These are phyloP conservation scores for Isaurus tuberculatus DNA, from an alignment of 92 coral and sea anemone species.

Conservation along the genomic window DNA sequence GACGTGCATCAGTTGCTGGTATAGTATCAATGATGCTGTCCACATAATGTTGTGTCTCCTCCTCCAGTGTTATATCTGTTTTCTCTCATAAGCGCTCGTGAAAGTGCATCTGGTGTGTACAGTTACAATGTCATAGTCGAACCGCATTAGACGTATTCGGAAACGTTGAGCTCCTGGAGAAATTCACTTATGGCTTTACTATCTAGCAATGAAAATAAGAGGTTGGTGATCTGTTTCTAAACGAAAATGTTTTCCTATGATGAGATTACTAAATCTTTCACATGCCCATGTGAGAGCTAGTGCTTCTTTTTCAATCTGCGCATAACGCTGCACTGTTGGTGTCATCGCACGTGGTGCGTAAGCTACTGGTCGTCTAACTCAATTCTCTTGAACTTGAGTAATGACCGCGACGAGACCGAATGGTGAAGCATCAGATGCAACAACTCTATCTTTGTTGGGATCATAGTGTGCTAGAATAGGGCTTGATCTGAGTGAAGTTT, in stretches of 20 bases:
- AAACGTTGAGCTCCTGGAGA: constrained; percentile 27
- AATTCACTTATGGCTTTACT: constrained; percentile 11
- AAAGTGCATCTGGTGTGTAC: constrained; percentile 54
- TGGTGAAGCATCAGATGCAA: not conserved
- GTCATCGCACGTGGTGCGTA: constrained; percentile 14
- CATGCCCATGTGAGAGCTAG: not conserved
- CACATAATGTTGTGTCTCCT: constrained; percentile 24
- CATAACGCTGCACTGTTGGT: constrained; percentile 11
- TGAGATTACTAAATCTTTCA: constrained; percentile 15
- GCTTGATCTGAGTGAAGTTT: not conserved
- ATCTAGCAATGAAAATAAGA: constrained; percentile 18
- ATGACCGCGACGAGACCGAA: constrained; percentile 34
- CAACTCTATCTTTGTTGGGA: not conserved
- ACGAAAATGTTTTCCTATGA: constrained; percentile 11
- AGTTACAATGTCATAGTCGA: constrained; percentile 29
- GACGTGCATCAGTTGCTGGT: constrained; percentile 47
- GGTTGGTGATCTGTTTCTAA: constrained; percentile 50
- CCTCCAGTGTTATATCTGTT: not conserved
- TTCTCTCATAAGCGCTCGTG: constrained; percentile 38
- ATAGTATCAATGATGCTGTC: constrained; percentile 37
- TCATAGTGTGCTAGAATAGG: constrained; percentile 22
- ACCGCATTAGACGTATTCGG: constrained; percentile 38
- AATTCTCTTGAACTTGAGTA: constrained; percentile 5
- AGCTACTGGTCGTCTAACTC: not conserved
- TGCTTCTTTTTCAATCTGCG: not conserved